Base-by-base conservation (phyloP, 2,113 vertebrate genomes). In the Dipodomys stephensi region DNA sequence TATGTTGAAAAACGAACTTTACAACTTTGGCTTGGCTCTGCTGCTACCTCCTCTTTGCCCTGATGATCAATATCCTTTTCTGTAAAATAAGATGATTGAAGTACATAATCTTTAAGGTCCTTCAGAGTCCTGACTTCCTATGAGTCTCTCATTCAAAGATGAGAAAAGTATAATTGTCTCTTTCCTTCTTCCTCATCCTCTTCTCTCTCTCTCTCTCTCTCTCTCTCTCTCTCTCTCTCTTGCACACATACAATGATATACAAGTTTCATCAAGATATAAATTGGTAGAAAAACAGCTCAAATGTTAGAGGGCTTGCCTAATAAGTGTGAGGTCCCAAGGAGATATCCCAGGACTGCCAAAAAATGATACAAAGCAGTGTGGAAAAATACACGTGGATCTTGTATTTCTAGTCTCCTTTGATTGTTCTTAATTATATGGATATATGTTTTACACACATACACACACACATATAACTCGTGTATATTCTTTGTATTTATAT, bases 51-150 rank as follows among this genome's bases (percentile, higher is more conserved):
- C 27, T 28, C 84, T 28, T 86, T 46, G 53, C 46, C 83, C 44
- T 46, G 69, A 71, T 77, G 8, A 22, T 89, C 53, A 77, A 20
- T 78, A 77, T 68, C 44, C 64, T 89, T 46, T 35, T 64, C 32
- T 87, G 9, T 32, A 71, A 87, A 87, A 87, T 73, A 74, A 88
- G 46, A 19, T 82, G 77, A 90, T 19, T 82, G 82, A 82, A 77
- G 60, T 28, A 60, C 49, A 62, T 13, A 7, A 83, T 39, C 65
- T 80, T 67, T 80, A 87, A 87, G 25, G 20, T 87, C 87, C 73
- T 71, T 57, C 15, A 57, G 60, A 87, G 67, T 67, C 77, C 78
- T 83, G 46, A 79, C 25, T 80, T 88, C 35, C 49, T 85, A 46
- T 39, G 57, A 74, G 46, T 73, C 28, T 93, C 64, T 83, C 53